Base-by-base conservation (phyloP, 2,797 vertebrate genomes). In the Heliangelus exortis region DNA sequence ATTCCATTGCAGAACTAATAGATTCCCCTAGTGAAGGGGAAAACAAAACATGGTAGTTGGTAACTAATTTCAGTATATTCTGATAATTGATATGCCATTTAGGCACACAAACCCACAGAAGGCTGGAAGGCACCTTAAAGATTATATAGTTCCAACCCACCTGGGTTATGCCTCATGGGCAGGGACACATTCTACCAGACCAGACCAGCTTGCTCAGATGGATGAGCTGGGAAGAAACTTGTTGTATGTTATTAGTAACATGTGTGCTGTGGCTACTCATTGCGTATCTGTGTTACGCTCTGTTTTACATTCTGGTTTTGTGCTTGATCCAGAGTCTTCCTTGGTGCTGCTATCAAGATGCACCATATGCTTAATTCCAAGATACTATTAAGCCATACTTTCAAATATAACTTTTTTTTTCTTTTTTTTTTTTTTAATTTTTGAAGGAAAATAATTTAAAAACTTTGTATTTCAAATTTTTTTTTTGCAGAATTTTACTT, bases 231-330 rank as follows among this genome's bases (percentile, higher is more conserved):
- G 20, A 81, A 14, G 15, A 34, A 48, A 8, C 18, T 29, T n/a
- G 4, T 19, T 62, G 5, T 5, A 15, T 3, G 9, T 3, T 20
- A 14, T 36, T 10, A 33, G 47, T 65, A 55, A 22, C 5, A 4
- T 4, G 6, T 21, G 65, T 29, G 14, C 48, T 78, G 66, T 55
- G 50, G 21, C 7, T 86, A 15, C 8, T 36, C 4, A 4, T 34
- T 39, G 4, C 14, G 17, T 45, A 68, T 8, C 41, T 86, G 48
- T 4, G 1, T 10, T 10, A 4, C 1, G 7, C 0, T 20, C 7
- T 10, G 31, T 2, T 48, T 61, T 53, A 17, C 0, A 0, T 47
- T 21, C n/a, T 36, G 20, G 5, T 69, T 82, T 86, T 71, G 22
- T 59, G 48, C 22, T 73, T 43, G 16, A 54, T 54, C 43, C 29